A percentile compares a stretch with the other conserved stretches of the same genome.
These are phyloP conservation scores for Alectura lathami DNA, from an alignment of 2,113 vertebrate species.

Conservation along the genomic window DNA sequence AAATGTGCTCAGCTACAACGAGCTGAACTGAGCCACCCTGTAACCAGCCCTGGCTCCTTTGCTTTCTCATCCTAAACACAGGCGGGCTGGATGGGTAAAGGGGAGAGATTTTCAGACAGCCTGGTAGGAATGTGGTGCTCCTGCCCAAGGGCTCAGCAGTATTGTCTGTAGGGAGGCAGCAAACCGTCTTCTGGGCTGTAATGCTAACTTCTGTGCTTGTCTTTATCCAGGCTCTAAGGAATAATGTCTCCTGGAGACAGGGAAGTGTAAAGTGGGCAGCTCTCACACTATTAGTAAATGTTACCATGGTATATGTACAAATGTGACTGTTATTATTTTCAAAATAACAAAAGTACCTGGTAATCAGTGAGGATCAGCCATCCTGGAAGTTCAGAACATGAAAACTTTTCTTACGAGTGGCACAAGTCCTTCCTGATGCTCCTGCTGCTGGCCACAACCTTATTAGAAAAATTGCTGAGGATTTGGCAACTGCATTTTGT, in stretches of 20 bases:
- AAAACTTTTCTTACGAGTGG: background rate
- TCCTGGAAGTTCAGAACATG: background rate
- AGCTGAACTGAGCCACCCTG: background rate
- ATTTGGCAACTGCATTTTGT: background rate
- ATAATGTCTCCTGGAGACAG: background rate
- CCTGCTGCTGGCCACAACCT: background rate
- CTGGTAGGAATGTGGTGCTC: background rate
- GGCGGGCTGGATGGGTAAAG: background rate
- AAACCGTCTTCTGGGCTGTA: background rate
- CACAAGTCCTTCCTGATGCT: background rate
- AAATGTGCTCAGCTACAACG: background rate
- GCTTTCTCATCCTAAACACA: background rate
- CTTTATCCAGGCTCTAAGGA: background rate
- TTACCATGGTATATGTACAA: background rate
- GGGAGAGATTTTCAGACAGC: background rate
- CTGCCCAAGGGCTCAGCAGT: background rate
- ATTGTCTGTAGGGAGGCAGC: fast-evolving
- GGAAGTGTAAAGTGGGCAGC: background rate
- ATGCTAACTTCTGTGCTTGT: background rate
- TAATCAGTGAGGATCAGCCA: background rate
- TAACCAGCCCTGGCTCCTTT: background rate
- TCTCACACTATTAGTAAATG: background rate
- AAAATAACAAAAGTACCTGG: background rate
- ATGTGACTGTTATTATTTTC: background rate
- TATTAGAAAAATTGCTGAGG: background rate